phyloP scores from a whole-genome alignment of 1,140 invertebrate genomes.

The Frieseomelitta varia region DNA sequence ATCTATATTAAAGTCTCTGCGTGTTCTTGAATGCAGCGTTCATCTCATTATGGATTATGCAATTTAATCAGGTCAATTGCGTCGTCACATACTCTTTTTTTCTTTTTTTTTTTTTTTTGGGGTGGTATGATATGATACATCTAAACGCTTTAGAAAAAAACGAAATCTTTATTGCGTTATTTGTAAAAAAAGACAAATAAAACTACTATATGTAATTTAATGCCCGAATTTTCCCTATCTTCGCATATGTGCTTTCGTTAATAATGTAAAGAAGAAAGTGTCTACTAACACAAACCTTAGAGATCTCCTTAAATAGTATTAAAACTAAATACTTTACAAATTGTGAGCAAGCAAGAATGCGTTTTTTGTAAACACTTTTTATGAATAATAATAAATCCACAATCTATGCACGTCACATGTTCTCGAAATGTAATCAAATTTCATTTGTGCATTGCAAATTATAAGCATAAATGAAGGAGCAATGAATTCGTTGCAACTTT shows the following conservation, averaged over 20 bases:
- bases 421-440: slow-evolving; percentile 17
- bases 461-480: background rate
- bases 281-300: background rate
- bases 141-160: slow-evolving; percentile 64
- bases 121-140: slow-evolving; percentile 53
- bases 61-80: slow-evolving; percentile 40
- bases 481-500: no score
- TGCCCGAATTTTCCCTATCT: slow-evolving; percentile 20
- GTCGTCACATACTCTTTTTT: background rate
- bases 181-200: slow-evolving; percentile 69
- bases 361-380: slow-evolving; percentile 45
- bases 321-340: slow-evolving; percentile 13
- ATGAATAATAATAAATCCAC: slow-evolving; percentile 35
- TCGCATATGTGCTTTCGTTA: background rate
- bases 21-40: slow-evolving; percentile 4
- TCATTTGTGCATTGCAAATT: no score
- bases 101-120: slow-evolving; percentile 21
- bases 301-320: slow-evolving; percentile 6
- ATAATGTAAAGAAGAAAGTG: background rate
- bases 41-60: slow-evolving; percentile 21
- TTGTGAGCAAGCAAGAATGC: slow-evolving; percentile 12
- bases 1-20: slow-evolving; percentile 12
- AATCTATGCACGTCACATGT: slow-evolving; percentile 19
- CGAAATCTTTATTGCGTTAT: slow-evolving; percentile 65
- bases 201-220: slow-evolving; percentile 57